These are phyloP conservation scores for Tiphia femorata DNA, from an alignment of 2,888 invertebrate species.

Conservation along the genomic window DNA sequence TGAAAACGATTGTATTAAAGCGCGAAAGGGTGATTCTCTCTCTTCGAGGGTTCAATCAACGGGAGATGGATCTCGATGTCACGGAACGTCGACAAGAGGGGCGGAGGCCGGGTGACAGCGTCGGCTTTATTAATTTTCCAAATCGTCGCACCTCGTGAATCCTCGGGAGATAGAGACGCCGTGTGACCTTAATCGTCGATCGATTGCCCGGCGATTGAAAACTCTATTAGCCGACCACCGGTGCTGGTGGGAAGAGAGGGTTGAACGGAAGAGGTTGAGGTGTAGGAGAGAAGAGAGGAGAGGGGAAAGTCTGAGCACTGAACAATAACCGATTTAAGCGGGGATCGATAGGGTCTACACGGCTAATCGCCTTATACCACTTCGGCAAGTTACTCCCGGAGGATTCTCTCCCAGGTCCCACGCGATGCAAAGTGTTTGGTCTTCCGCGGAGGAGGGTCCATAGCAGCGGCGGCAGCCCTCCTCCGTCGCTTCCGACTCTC, in stretches of 20 bases:
- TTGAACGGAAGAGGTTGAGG: no score
- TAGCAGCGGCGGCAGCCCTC: no score
- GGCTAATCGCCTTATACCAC: slow-evolving; percentile 53
- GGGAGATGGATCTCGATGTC: neutral
- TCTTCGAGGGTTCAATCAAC: neutral
- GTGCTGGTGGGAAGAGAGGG: no score
- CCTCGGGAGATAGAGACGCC: no score
- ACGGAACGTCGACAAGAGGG: neutral
- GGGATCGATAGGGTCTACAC: slow-evolving; percentile 53
- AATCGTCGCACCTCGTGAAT: slow-evolving; percentile 18
- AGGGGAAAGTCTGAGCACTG: slow-evolving; percentile 34
- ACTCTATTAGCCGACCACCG: slow-evolving; percentile 48
- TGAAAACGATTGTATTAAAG: neutral
- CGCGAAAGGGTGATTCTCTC: neutral
- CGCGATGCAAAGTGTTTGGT: slow-evolving; percentile 29
- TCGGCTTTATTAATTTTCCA: slow-evolving; percentile 25
- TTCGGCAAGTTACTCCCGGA: slow-evolving; percentile 29
- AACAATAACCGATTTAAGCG: slow-evolving; percentile 56
- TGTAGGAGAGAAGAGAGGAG: no score
- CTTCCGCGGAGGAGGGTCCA: slow-evolving; percentile 18
- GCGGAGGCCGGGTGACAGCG: neutral
- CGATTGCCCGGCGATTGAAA: slow-evolving; percentile 50
- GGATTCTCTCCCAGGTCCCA: slow-evolving; percentile 20
- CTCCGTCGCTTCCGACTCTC: no score
- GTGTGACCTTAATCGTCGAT: slow-evolving; percentile 47